Conservation (phyloP, 2,113 vertebrate species). For the Odocoileus virginianus region DNA sequence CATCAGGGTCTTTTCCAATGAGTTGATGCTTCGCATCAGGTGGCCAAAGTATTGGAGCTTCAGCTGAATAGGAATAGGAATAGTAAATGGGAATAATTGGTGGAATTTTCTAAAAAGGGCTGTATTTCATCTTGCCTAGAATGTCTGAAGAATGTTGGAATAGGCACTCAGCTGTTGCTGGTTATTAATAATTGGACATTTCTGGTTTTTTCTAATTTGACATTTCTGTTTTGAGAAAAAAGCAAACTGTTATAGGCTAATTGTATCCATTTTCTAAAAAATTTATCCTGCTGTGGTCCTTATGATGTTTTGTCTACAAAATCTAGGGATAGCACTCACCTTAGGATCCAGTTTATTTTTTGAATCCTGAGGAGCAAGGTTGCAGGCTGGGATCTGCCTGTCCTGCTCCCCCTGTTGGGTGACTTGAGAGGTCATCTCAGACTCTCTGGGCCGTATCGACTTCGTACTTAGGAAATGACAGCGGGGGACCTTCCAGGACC, state of each 20-base stretch:
- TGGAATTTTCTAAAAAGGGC: not conserved
- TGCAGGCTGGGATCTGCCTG: not conserved
- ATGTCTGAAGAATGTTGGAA: not conserved
- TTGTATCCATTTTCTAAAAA: not conserved
- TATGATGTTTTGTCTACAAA: not conserved
- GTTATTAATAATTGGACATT: not conserved
- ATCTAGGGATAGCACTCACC: not conserved
- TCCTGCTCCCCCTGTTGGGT: not conserved
- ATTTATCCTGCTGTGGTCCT: not conserved
- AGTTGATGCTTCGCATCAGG: not conserved
- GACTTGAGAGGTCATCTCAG: too few relatives aligned
- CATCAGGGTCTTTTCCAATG: not conserved
- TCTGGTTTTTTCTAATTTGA: conserved; percentile 14
- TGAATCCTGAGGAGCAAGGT: not conserved
- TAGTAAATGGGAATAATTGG: not conserved
- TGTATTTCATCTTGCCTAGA: not conserved
- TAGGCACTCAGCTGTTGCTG: not conserved
- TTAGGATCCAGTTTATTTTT: not conserved
- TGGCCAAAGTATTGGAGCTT: not conserved
- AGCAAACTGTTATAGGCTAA: not conserved
- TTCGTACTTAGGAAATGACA: not conserved
- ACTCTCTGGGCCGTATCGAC: not conserved
- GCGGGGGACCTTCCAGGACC: not conserved
- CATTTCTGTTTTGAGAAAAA: conserved; percentile 28
- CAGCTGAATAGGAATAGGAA: not conserved